phyloP scores from a whole-genome alignment of 2,797 vertebrate genomes.

The Lagocephalus sceleratus region DNA sequence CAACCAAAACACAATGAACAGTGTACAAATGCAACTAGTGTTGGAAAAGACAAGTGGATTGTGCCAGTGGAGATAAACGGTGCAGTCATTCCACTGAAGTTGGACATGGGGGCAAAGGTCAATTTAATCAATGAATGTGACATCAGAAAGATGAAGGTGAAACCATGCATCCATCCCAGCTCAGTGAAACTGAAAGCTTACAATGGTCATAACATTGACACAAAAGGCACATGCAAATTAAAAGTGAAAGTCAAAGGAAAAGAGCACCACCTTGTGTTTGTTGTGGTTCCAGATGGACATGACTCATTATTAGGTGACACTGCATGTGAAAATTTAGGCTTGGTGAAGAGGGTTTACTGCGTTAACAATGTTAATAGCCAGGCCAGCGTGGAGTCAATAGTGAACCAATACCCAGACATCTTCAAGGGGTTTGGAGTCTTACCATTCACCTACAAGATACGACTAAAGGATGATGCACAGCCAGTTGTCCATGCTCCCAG shows the following conservation, averaged over 20 bases:
- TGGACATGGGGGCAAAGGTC: neutral
- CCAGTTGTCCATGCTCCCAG: slow-evolving; percentile 20
- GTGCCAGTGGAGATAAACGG: neutral
- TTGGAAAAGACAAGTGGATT: neutral
- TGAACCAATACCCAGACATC: neutral
- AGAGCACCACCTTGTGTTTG: too few relatives aligned
- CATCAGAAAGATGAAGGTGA: neutral
- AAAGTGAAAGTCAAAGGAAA: neutral
- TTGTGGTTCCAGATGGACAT: neutral
- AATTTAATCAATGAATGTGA: neutral
- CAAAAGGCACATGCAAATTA: neutral
- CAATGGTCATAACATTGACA: neutral
- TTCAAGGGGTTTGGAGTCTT: slow-evolving; percentile 10
- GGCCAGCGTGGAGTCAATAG: neutral
- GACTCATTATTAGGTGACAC: neutral
- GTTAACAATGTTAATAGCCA: neutral
- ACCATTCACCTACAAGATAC: slow-evolving; percentile 13
- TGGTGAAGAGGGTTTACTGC: too few relatives aligned
- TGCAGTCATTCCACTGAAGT: neutral
- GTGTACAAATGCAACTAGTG: neutral
- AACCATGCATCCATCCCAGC: neutral
- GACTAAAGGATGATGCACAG: slow-evolving; percentile 27
- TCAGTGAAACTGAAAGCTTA: neutral
- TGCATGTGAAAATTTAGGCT: neutral
- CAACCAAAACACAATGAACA: neutral